Conservation (phyloP, 2,888 invertebrate genomes). For the Eremobia ochroleuca region DNA sequence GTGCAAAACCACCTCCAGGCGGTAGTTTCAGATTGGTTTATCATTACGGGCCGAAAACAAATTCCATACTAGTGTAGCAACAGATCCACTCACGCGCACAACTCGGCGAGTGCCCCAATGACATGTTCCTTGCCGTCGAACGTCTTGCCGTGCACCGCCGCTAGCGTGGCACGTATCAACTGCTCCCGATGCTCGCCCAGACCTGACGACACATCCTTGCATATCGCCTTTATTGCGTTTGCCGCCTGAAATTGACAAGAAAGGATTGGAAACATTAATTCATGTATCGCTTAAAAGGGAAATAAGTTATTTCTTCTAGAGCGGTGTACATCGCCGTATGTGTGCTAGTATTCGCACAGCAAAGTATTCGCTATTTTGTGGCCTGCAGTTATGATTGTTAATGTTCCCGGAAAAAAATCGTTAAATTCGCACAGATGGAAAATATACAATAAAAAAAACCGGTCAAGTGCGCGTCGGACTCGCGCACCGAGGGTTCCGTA, state of each 20-base stretch:
- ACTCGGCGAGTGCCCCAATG: constrained; percentile 94
- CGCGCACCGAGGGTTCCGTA: no score
- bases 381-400: background rate
- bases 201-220: constrained; percentile 91
- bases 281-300: background rate
- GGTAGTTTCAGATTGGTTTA: background rate
- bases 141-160: constrained; percentile 95
- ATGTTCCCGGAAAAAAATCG: background rate
- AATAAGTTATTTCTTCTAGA: background rate
- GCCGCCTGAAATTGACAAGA: constrained; percentile 91
- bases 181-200: constrained; percentile 92
- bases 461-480: no score
- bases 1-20: no score
- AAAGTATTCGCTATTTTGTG: background rate
- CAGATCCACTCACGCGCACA: constrained; percentile 92
- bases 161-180: constrained; percentile 93
- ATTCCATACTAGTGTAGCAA: background rate
- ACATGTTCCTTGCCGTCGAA: constrained; percentile 97
- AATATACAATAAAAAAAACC: no score
- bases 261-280: background rate
- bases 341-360: no score
- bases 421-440: background rate
- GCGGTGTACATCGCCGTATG: no score
- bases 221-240: constrained; percentile 95
- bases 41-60: background rate